Conservation (phyloP, 2,113 vertebrate genomes). For the Microcebus tavaratra region DNA sequence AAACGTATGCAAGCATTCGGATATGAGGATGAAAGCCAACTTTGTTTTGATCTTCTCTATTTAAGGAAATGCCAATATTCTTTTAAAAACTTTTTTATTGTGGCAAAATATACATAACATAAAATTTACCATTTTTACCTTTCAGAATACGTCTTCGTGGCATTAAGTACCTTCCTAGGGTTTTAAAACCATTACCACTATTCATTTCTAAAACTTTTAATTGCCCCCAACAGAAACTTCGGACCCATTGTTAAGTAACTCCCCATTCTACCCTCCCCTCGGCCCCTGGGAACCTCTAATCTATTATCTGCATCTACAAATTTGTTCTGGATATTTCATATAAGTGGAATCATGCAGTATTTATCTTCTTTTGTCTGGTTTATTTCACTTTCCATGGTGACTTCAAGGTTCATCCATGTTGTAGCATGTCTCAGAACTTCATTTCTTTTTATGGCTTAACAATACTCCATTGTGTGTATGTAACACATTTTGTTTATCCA, state of each 20-base stretch:
- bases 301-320: background rate
- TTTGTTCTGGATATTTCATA: background rate
- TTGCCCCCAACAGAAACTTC: background rate
- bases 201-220: background rate
- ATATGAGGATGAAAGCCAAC: background rate
- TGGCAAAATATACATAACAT: background rate
- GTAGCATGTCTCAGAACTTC: background rate
- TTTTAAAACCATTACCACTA: background rate
- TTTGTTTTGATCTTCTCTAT: background rate
- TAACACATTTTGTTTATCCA: background rate
- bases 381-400: background rate
- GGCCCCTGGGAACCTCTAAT: background rate
- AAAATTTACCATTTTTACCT: background rate
- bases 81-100: background rate
- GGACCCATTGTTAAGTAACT: background rate
- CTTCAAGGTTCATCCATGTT: background rate
- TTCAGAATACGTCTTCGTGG: background rate
- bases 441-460: background rate
- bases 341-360: background rate
- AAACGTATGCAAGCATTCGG: background rate
- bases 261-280: background rate
- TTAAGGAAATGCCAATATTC: background rate
- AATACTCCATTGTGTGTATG: background rate
- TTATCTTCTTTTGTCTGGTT: background rate
- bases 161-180: background rate